Evolutionary conservation across 2,113 vertebrate genomes (phyloP).

Genomic region (Psilopogon haemacephalus): DNA sequence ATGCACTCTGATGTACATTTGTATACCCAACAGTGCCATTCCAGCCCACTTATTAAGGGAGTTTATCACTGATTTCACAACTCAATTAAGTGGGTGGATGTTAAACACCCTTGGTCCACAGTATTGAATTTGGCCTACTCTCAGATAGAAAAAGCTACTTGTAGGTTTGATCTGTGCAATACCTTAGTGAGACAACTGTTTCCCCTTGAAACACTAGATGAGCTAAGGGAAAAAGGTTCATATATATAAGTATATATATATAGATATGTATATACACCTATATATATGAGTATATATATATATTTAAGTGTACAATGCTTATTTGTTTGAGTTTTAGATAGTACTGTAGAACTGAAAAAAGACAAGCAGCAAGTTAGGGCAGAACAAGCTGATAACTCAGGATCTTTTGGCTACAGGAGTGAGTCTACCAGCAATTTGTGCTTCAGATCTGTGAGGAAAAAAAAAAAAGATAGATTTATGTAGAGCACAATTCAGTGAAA

Average conservation of each 20-base stretch:
- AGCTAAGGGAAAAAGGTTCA: not conserved
- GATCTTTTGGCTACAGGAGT: not conserved
- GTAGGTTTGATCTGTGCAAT: not conserved
- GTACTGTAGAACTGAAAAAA: not conserved
- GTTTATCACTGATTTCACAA: not conserved
- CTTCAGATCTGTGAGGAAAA: not conserved
- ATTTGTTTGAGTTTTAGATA: not conserved
- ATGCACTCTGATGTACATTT: no score
- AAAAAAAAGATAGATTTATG: not conserved
- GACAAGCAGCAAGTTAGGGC: not conserved
- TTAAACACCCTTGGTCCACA: not conserved
- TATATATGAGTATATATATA: no score
- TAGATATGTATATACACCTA: not conserved
- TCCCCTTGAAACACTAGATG: not conserved
- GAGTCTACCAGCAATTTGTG: not conserved
- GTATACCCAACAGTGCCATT: accelerated
- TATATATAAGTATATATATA: not conserved
- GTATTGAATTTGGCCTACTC: not conserved
- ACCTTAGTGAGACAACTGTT: not conserved
- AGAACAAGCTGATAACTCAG: not conserved
- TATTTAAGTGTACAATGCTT: not conserved
- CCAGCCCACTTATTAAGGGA: not conserved
- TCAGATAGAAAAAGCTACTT: not conserved
- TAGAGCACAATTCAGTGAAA: no score
- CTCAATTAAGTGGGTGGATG: not conserved